phyloP scores from a whole-genome alignment of 2,888 invertebrate species.

The Podabrus alpinus region DNA sequence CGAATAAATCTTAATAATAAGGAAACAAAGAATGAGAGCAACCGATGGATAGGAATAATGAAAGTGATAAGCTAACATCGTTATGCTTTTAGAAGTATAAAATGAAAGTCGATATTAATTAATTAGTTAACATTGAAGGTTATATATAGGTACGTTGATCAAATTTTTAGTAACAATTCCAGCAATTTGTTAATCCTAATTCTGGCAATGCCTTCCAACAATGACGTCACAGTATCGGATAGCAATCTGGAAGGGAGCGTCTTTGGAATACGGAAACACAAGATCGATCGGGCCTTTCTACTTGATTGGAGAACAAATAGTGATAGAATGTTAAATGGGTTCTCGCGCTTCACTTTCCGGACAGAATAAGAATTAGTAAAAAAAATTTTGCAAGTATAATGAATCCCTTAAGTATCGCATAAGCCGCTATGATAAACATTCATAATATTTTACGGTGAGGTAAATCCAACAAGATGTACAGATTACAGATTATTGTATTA shows the following conservation, averaged over 20 bases:
- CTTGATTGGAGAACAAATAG: slow-evolving; percentile 40
- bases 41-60: background rate
- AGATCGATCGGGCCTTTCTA: slow-evolving; percentile 35
- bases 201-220: slow-evolving; percentile 11
- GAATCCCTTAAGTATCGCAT: slow-evolving; percentile 22
- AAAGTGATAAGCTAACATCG: background rate
- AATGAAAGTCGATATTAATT: background rate
- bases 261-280: slow-evolving; percentile 26
- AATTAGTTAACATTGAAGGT: background rate
- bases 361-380: slow-evolving; percentile 30
- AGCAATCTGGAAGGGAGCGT: slow-evolving; percentile 29
- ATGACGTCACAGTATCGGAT: slow-evolving; percentile 30
- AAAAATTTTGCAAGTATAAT: slow-evolving; percentile 30
- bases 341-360: slow-evolving; percentile 23
- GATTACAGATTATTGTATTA: background rate
- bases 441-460: slow-evolving; percentile 10
- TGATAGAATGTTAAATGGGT: slow-evolving; percentile 36
- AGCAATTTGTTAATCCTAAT: slow-evolving; percentile 21
- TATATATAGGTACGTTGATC: background rate
- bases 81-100: background rate
- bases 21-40: background rate
- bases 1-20: background rate
- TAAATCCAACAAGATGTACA: background rate
- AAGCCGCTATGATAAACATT: slow-evolving; percentile 16
- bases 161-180: slow-evolving; percentile 6